Conservation (phyloP, 2,888 invertebrate genomes). For the Cylindroiulus punctatus region DNA sequence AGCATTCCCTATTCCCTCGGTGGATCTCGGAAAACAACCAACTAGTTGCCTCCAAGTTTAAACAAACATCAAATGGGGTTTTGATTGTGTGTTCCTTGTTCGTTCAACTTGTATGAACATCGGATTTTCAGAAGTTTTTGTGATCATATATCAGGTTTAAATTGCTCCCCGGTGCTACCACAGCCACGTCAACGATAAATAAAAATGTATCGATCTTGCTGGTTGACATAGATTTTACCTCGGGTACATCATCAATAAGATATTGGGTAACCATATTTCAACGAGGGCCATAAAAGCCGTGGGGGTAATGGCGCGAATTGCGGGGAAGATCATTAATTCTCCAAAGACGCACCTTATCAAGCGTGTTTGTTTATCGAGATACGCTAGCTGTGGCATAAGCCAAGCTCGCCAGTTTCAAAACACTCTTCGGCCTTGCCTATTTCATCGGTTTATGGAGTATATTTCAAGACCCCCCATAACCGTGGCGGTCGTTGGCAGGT, state of each 20-base stretch:
- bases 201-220: not conserved
- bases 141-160: slow-evolving; percentile 2
- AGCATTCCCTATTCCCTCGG: not conserved
- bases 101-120: not conserved
- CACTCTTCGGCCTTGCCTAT: not conserved
- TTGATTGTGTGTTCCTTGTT: not conserved
- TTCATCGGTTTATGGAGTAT: too few species aligned
- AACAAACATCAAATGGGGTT: not conserved
- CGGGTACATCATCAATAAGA: slow-evolving; percentile 10
- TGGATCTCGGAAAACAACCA: not conserved
- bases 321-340: slow-evolving; percentile 10
- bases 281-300: not conserved
- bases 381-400: not conserved
- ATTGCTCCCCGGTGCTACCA: not conserved
- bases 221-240: slow-evolving; percentile 8
- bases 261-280: slow-evolving; percentile 9
- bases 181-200: not conserved
- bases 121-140: not conserved
- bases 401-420: not conserved
- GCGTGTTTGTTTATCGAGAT: not conserved
- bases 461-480: too few species aligned
- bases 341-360: slow-evolving; percentile 18
- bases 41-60: not conserved
- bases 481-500: too few species aligned
- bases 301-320: not conserved